phyloP scores from a whole-genome alignment of 2,888 invertebrate genomes.

The Ganaspis brasiliensis region DNA sequence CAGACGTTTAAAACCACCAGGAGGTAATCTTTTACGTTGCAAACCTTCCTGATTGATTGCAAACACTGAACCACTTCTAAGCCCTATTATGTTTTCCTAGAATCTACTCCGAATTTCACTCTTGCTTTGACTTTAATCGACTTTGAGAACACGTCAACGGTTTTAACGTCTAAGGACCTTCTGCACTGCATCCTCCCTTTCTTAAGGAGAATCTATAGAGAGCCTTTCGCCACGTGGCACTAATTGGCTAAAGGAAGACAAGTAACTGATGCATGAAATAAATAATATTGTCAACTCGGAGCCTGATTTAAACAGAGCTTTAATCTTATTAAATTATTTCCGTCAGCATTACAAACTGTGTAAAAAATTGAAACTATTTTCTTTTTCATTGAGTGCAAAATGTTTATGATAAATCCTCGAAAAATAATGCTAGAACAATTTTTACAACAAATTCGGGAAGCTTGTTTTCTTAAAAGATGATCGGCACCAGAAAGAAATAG shows the following conservation, averaged over 20 bases:
- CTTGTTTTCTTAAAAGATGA: too few relatives aligned
- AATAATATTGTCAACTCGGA: background rate
- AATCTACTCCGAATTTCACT: background rate
- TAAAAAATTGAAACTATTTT: too few relatives aligned
- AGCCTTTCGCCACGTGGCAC: background rate
- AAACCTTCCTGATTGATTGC: constrained; percentile 14
- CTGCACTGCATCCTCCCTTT: background rate
- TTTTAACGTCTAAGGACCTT: background rate
- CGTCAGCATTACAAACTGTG: too few relatives aligned
- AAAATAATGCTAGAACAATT: too few relatives aligned
- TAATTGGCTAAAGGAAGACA: constrained; percentile 18
- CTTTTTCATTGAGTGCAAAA: too few relatives aligned
- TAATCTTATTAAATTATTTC: background rate
- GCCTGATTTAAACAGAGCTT: background rate
- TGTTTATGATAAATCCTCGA: too few relatives aligned
- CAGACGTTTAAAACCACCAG: constrained; percentile 5
- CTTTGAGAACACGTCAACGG: constrained; percentile 7
- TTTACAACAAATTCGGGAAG: too few relatives aligned
- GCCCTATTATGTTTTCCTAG: constrained; percentile 9
- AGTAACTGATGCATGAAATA: constrained; percentile 16
- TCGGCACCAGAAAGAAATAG: too few relatives aligned
- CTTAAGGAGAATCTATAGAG: background rate
- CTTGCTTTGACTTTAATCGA: constrained; percentile 19
- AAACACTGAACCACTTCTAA: background rate
- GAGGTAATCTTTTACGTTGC: background rate